Conservation (phyloP, 2,113 vertebrate species). For the Brachyhypopomus occidentalis region DNA sequence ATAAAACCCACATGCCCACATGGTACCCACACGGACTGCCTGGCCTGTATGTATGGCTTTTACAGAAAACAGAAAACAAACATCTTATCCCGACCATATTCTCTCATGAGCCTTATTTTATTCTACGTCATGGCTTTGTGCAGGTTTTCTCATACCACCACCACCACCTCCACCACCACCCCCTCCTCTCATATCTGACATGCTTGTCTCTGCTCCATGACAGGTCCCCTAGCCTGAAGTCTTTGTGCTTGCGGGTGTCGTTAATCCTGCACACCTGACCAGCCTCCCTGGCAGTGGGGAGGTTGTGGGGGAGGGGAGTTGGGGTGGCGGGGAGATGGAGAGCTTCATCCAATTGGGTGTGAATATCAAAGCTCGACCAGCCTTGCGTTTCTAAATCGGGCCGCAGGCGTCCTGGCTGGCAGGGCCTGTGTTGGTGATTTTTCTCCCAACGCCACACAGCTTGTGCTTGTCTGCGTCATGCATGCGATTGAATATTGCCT, state of each 20-base stretch:
- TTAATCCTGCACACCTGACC: constrained; percentile 10
- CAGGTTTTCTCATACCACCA: neutral
- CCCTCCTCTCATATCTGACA: no score
- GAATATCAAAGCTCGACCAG: constrained; percentile 34
- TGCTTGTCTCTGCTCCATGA: neutral
- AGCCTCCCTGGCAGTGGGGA: neutral
- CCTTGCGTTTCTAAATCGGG: constrained; percentile 39
- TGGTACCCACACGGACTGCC: neutral
- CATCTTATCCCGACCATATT: no score
- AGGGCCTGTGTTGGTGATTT: constrained; percentile 33
- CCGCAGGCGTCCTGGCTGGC: constrained; percentile 21
- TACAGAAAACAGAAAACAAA: neutral
- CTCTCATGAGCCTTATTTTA: neutral
- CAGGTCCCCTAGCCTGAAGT: neutral
- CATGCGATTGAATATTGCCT: constrained; percentile 34
- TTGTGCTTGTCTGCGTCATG: constrained; percentile 37
- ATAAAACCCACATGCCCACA: neutral
- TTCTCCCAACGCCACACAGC: constrained; percentile 26
- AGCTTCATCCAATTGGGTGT: constrained; percentile 27
- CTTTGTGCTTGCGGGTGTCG: neutral
- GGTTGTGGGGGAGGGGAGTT: no score
- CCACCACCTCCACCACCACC: no score
- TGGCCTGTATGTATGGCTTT: neutral
- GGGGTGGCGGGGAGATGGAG: neutral
- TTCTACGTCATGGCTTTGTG: neutral